Conservation (phyloP, 2,113 vertebrate genomes). For the Rhadina sibilatrix region DNA sequence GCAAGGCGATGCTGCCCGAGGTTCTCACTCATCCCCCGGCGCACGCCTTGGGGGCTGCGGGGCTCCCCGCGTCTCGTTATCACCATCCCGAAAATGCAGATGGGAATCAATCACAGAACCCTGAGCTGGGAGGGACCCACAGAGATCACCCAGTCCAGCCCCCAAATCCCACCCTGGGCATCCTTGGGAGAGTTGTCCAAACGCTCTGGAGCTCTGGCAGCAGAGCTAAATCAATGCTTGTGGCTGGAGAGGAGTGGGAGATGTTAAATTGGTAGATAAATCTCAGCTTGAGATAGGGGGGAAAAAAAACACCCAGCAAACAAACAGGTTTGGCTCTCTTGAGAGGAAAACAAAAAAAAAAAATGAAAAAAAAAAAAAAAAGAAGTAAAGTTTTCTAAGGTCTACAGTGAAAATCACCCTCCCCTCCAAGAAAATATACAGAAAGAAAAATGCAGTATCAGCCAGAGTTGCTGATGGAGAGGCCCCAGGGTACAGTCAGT, state of each 20-base stretch:
- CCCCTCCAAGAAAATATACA: background rate
- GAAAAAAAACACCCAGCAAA: background rate
- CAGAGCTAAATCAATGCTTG: fast-evolving
- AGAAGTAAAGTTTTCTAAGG: background rate
- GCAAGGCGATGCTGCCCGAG: background rate
- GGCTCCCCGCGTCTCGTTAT: fast-evolving
- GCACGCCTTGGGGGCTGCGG: no score
- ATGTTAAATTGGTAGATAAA: background rate
- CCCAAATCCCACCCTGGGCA: background rate
- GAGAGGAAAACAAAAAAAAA: no score
- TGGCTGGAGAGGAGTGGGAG: background rate
- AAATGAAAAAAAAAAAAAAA: background rate
- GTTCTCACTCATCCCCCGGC: fast-evolving
- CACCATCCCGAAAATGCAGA: fast-evolving
- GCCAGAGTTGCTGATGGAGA: background rate
- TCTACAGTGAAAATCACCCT: background rate
- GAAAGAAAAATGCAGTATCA: slow-evolving; percentile 8
- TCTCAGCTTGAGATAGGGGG: background rate
- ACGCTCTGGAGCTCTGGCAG: background rate
- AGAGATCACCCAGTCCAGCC: background rate
- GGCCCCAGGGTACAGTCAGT: background rate
- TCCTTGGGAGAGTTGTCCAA: background rate
- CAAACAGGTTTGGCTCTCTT: background rate
- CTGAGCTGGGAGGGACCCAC: background rate
- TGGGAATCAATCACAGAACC: fast-evolving